Evolutionary conservation across 1,140 invertebrate species (phyloP).

Genomic region (Cephus cinctus): DNA sequence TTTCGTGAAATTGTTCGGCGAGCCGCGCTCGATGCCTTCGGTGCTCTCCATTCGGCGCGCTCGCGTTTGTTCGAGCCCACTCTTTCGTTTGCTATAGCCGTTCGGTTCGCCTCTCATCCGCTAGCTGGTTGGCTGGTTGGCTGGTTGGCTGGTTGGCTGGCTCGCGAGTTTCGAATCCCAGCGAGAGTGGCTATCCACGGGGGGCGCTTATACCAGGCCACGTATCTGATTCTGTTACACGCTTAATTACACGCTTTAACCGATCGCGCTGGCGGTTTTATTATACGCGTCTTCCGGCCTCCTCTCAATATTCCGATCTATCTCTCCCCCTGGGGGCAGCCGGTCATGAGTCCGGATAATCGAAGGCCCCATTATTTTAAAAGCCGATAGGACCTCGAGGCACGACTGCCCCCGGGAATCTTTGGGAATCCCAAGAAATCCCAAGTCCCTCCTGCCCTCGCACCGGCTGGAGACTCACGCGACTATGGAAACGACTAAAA

Average conservation of each 20-base stretch:
- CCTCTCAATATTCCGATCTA: background rate
- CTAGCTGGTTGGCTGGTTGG: no score
- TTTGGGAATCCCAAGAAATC: no score
- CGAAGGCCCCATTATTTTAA: no score
- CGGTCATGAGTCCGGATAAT: background rate
- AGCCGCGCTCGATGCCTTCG: background rate
- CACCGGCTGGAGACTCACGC: no score
- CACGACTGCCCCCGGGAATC: no score
- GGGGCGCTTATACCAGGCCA: constrained; percentile 41
- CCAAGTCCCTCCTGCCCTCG: no score
- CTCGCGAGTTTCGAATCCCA: background rate
- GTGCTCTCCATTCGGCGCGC: background rate
- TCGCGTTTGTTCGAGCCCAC: background rate
- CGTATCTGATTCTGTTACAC: constrained; percentile 53
- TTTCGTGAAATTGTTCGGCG: no score
- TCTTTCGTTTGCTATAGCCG: background rate
- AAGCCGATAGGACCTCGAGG: no score
- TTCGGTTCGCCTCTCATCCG: no score
- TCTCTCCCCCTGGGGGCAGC: background rate
- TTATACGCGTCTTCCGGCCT: constrained; percentile 44
- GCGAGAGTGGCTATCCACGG: constrained; percentile 10
- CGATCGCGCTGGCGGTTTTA: no score
- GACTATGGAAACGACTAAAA: no score
- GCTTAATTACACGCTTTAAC: constrained; percentile 52
- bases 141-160: no score